Evolutionary conservation across 2,113 vertebrate species (phyloP), one percentile per base, ranked within the genome.

Genomic region (Otis tarda): DNA sequence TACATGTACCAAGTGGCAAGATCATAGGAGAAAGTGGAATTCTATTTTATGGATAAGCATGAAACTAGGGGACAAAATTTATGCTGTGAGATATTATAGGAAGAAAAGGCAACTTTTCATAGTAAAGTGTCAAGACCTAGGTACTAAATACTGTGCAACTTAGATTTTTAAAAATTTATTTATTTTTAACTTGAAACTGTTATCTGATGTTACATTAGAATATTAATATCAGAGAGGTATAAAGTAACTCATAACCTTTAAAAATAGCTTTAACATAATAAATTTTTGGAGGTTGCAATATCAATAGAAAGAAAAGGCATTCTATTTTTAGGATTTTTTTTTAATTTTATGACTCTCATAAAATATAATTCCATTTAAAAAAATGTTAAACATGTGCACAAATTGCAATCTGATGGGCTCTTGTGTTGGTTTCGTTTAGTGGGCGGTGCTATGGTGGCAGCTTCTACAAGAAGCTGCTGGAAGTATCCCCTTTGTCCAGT

Each of bases 351-450:
- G 18, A 14, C 11, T 49, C n/a, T 31, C 2, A 22, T 71, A 60
- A 65, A 76, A 43, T 15, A 4, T 22, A 4, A n/a, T 82, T 43
- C 3, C 3, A 60, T 65, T 14, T 9, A 3, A 50, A 30, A 47
- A 45, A 45, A 39, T 16, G 2, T 18, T 6, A 7, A 5, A 59
- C 13, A 33, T 14, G 33, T 3, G 1, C 10, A 27, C 2, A 28
- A 7, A 20, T 79, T 71, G 1, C 1, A 63, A 75, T 78, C 11
- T 37, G 4, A 24, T 45, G 33, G 4, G 0, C 41, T 41, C 12
- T 41, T 41, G 41, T 41, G 41, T 41, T 41, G 41, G 41, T 41
- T 41, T 41, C 12, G 41, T 41, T 41, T 41, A 41, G 41, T 41
- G 41, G 41, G 39, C 10, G 39, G 10, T 41, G 41, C 41, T 41